Base-by-base conservation (phyloP, 2,797 vertebrate species). In the Allobates femoralis region DNA sequence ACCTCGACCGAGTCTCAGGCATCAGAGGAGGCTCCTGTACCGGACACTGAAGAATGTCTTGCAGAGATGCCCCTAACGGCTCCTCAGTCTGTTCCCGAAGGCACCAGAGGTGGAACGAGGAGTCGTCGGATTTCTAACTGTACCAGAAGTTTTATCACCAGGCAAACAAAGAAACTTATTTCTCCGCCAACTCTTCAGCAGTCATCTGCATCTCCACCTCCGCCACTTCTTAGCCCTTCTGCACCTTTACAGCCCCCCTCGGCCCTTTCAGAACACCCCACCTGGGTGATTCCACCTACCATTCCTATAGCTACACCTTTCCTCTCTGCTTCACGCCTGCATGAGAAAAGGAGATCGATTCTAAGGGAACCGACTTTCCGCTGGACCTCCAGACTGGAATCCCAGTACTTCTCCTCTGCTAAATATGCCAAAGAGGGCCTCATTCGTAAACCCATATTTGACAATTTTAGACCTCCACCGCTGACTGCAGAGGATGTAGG, bases 341-440 rank as follows among this genome's bases (percentile, higher is more conserved):
- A 96, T 85, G 98, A 98, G 93, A 99, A 99, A 89, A 95, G 97
- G 19, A 97, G 95, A 77, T 99, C 98, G 0, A 99, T 99, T 90
- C 92, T 99, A 87, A 95, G 97, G 69, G 97, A 99, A 89, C 98
- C 98, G 0, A 99, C 97, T 0, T 99, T 99, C 87, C 95, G 97
- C 79, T 99, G 98, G 98, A 99, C 96, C 12, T 99, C 97, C 85
- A 94, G 97, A 86, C 95, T 96, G 11, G 97, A 97, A 85, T 96
- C 96, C 6, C 97, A 96, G 90, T 99, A 96, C 94, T 99, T 99
- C 91, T 99, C 98, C 83, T 99, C 98, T 86, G 98, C 98, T 79
- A 99, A 99, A 91, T 99, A 99, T 89, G 98, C 98, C 95, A 99
- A 99, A 96, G 98, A 99, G 93, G 98, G 98, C 87, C 97, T 99